phyloP scores from a whole-genome alignment of 2,888 invertebrate species.

The Hololepta plana region DNA sequence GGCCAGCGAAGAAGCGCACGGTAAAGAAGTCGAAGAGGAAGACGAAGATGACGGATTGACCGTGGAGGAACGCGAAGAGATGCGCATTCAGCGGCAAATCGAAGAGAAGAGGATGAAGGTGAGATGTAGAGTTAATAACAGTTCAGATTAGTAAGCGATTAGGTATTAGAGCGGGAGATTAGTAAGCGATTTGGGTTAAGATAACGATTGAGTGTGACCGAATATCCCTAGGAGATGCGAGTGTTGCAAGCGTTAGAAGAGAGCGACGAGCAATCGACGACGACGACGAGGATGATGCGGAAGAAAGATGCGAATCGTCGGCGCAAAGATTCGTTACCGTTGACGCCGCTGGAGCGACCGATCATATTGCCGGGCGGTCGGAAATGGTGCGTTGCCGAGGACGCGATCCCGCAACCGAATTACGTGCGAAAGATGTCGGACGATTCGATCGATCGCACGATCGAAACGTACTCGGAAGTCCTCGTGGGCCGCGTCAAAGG shows the following conservation, averaged over 20 bases:
- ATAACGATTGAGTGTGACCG: too few species aligned
- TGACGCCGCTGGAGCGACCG: slow-evolving; percentile 48
- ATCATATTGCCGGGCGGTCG: slow-evolving; percentile 61
- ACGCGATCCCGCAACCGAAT: slow-evolving; percentile 32
- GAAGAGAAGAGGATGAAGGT: slow-evolving; percentile 18
- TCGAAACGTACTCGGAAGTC: slow-evolving; percentile 71
- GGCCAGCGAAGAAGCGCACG: slow-evolving; percentile 8
- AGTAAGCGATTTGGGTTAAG: too few species aligned
- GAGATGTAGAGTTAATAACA: too few species aligned
- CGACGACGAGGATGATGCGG: too few species aligned
- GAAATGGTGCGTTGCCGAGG: slow-evolving; percentile 64
- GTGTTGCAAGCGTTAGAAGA: too few species aligned
- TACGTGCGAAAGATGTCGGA: slow-evolving; percentile 74
- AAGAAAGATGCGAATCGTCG: slow-evolving; percentile 26
- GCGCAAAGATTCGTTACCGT: slow-evolving; percentile 30
- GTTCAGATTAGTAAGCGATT: too few species aligned
- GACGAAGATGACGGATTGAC: slow-evolving; percentile 18
- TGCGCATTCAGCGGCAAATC: slow-evolving; percentile 10
- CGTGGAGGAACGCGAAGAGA: slow-evolving; percentile 13
- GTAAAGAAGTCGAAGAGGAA: slow-evolving; percentile 19
- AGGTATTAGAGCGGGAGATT: too few species aligned
- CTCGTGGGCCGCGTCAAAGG: slow-evolving; percentile 70
- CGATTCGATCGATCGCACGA: slow-evolving; percentile 69
- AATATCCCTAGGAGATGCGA: too few species aligned
- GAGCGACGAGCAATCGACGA: slow-evolving; percentile 13